Conservation (phyloP, 2,888 invertebrate species). For the Lingula anatina region DNA sequence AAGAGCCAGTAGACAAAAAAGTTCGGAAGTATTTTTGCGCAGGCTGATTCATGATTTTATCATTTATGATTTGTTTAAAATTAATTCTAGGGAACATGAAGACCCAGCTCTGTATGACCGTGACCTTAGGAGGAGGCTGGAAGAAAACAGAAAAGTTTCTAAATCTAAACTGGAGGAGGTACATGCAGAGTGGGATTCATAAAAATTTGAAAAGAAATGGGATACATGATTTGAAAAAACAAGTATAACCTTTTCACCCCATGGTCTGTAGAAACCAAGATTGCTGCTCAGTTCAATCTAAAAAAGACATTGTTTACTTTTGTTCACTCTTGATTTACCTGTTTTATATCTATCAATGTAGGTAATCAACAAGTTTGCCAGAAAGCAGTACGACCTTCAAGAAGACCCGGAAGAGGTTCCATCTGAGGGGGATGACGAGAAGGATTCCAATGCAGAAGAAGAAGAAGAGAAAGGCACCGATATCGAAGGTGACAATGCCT, state of each 20-base stretch:
- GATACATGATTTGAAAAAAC: no score
- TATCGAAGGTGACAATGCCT: neutral
- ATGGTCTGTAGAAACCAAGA: no score
- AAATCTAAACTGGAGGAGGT: slow-evolving; percentile 31
- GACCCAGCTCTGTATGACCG: slow-evolving; percentile 62
- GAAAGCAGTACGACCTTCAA: neutral
- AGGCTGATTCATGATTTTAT: neutral
- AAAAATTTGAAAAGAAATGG: no score
- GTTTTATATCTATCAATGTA: neutral
- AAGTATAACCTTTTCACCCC: no score
- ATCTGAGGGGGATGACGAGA: neutral
- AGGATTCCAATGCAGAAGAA: no score
- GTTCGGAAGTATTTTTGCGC: neutral
- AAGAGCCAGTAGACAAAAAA: neutral
- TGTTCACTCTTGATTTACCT: no score
- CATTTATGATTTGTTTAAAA: neutral
- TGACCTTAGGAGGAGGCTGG: slow-evolving; percentile 58
- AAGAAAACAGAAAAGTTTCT: slow-evolving; percentile 56
- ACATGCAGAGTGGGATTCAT: no score
- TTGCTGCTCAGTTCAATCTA: no score
- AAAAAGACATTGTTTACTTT: no score
- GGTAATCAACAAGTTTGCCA: neutral
- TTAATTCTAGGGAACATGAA: slow-evolving; percentile 49
- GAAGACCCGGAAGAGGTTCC: neutral
- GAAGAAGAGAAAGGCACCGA: no score